These are phyloP conservation scores for Puntigrus tetrazona DNA, from an alignment of 2,113 vertebrate species.

Conservation along the genomic window DNA sequence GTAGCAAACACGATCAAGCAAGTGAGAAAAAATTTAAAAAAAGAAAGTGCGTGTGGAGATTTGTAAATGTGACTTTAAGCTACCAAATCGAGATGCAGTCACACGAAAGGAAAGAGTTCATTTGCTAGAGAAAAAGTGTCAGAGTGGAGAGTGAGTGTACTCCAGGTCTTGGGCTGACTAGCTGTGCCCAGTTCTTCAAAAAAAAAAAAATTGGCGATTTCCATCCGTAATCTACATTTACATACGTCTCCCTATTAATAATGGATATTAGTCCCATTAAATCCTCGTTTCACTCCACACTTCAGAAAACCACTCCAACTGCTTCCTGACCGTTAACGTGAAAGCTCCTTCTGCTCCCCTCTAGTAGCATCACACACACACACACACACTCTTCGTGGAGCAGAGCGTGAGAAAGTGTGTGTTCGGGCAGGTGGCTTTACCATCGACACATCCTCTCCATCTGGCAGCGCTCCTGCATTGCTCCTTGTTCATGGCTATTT, in stretches of 20 bases:
- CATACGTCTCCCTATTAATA: constrained; percentile 15
- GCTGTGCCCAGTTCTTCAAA: neutral
- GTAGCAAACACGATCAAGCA: neutral
- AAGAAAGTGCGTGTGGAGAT: neutral
- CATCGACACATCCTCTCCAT: constrained; percentile 19
- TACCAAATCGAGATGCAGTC: neutral
- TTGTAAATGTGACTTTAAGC: constrained; percentile 1
- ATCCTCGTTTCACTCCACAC: constrained; percentile 5
- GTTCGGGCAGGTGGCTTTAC: constrained; percentile 15
- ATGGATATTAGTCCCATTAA: constrained; percentile 32
- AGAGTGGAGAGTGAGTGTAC: neutral
- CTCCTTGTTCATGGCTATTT: constrained; percentile 50
- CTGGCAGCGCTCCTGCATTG: constrained; percentile 34
- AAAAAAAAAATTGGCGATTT: neutral
- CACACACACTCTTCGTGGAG: neutral
- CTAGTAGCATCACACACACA: constrained; percentile 16
- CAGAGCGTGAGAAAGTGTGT: constrained; percentile 23
- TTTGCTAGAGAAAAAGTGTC: neutral
- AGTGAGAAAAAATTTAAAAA: neutral
- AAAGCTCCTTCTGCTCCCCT: neutral
- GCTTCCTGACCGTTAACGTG: neutral
- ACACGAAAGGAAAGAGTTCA: neutral
- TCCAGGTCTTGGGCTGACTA: neutral
- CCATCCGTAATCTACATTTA: neutral
- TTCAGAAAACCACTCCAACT: constrained; percentile 14